Conservation (phyloP, 2,113 vertebrate genomes). For the Corvus cornix region DNA sequence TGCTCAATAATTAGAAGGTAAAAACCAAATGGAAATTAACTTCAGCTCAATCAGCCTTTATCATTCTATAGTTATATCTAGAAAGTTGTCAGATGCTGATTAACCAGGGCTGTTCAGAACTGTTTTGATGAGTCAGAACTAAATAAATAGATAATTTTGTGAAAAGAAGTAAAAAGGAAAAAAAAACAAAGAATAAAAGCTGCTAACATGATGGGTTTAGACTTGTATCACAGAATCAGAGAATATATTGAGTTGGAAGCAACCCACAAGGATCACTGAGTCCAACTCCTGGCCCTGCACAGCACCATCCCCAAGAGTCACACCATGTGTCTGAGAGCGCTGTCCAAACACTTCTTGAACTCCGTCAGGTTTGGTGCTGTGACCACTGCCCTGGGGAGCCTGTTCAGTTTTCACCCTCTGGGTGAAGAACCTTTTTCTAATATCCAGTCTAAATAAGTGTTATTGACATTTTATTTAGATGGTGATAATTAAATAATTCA, state of each 20-base stretch:
- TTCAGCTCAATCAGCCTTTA: not conserved
- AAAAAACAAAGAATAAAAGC: not conserved
- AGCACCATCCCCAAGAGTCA: not conserved
- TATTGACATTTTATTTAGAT: constrained; percentile 3
- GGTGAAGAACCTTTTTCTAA: not conserved
- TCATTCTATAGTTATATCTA: not conserved
- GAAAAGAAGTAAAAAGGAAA: not conserved
- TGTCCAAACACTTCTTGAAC: fast-evolving
- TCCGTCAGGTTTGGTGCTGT: not conserved
- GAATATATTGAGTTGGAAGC: not conserved
- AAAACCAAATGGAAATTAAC: constrained; percentile 49
- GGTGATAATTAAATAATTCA: not conserved
- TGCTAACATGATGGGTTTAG: not conserved
- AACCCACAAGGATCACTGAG: not conserved
- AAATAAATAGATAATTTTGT: constrained; percentile 9
- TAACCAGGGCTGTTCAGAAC: not conserved
- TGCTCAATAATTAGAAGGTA: constrained; percentile 45
- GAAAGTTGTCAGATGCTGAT: constrained; percentile 14
- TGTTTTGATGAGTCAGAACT: constrained; percentile 1
- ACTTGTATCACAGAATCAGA: not conserved
- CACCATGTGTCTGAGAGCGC: fast-evolving
- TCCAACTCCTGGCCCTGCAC: not conserved
- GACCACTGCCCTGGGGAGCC: not conserved
- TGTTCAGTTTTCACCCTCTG: not conserved
- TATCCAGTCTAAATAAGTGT: not conserved